Conservation (phyloP, 2,113 vertebrate species). For the Nibea coibor region DNA sequence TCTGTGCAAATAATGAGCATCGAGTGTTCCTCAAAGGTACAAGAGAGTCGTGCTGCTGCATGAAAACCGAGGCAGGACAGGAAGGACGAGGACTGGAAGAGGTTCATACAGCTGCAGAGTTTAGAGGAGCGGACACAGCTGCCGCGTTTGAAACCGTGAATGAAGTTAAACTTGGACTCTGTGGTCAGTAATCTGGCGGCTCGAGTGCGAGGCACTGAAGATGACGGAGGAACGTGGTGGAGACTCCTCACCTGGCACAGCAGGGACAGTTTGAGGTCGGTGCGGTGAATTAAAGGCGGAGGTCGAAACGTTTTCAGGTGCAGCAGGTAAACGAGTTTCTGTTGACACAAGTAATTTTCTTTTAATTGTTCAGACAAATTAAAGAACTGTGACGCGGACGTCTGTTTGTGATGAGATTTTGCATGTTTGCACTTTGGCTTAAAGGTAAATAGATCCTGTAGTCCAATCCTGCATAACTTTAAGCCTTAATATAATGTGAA, state of each 20-base stretch:
- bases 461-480: too few relatives aligned
- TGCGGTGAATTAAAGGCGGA: neutral
- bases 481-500: too few relatives aligned
- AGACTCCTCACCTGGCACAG: conserved; percentile 27
- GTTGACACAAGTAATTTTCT: too few relatives aligned
- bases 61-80: conserved; percentile 18
- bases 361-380: too few relatives aligned
- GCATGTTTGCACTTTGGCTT: too few relatives aligned
- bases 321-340: too few relatives aligned
- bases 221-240: conserved; percentile 26
- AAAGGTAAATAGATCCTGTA: too few relatives aligned
- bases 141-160: conserved; percentile 60
- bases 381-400: too few relatives aligned
- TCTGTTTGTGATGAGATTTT: too few relatives aligned
- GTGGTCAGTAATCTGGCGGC: conserved; percentile 59
- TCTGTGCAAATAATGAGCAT: conserved; percentile 14
- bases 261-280: neutral
- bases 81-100: conserved; percentile 52
- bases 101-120: conserved; percentile 66
- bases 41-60: neutral
- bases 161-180: conserved; percentile 63
- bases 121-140: conserved; percentile 69
- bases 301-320: too few relatives aligned
- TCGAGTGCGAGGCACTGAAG: conserved; percentile 35
- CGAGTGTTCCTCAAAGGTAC: conserved; percentile 1